Evolutionary conservation across 2,888 invertebrate species (phyloP).

Genomic region (Rhopalosiphum nymphaeae): DNA sequence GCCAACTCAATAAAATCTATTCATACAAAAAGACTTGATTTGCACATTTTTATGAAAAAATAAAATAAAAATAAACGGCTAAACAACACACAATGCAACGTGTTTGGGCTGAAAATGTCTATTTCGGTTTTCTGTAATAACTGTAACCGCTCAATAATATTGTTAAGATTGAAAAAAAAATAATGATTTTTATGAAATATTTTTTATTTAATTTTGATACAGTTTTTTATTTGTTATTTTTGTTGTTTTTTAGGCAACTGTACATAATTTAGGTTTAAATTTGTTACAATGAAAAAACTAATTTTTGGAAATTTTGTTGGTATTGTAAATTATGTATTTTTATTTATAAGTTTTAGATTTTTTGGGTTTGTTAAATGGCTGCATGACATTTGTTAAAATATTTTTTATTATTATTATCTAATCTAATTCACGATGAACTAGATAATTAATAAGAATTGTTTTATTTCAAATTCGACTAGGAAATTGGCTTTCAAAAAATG

Average conservation of each 20-base stretch:
- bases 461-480: not conserved
- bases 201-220: not conserved
- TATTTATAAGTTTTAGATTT: not conserved
- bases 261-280: not conserved
- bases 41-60: constrained; percentile 1
- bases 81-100: not conserved
- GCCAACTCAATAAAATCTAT: not conserved
- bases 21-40: not conserved
- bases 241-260: not conserved
- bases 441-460: not conserved
- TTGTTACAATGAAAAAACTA: not conserved
- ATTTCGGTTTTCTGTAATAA: not conserved
- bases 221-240: not conserved
- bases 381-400: not conserved
- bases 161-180: not conserved
- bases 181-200: not conserved
- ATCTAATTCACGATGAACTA: not conserved
- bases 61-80: not conserved
- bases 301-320: not conserved
- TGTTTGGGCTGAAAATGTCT: not conserved
- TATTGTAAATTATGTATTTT: not conserved
- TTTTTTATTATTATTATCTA: not conserved
- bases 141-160: not conserved
- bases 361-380: not conserved
- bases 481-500: not conserved